phyloP scores from a whole-genome alignment of 2,797 vertebrate species.

The Myotis pilosus region DNA sequence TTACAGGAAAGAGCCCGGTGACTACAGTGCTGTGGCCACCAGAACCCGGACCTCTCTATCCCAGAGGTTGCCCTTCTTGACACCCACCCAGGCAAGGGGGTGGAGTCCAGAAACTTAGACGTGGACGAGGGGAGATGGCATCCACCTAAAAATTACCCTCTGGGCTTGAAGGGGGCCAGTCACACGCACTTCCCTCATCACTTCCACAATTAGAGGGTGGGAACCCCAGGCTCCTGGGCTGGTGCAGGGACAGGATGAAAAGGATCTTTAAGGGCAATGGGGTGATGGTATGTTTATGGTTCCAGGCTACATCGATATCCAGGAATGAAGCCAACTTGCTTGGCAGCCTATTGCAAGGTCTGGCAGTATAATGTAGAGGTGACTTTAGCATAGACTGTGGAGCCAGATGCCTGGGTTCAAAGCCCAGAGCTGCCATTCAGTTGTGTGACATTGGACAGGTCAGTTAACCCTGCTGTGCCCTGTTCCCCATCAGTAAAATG shows the following conservation, averaged over 20 bases:
- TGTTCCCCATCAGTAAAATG: background rate
- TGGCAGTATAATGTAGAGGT: background rate
- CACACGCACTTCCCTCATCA: background rate
- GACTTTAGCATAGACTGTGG: background rate
- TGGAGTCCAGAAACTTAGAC: background rate
- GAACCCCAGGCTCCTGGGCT: background rate
- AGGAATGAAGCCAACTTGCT: background rate
- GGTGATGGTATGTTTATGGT: background rate
- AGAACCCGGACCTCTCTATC: background rate
- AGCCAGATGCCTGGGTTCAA: background rate
- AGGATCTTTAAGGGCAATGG: background rate
- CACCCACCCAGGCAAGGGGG: no score
- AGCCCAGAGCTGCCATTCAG: background rate
- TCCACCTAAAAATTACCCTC: background rate
- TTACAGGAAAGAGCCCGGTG: conserved; percentile 48
- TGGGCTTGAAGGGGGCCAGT: background rate
- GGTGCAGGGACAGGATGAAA: background rate
- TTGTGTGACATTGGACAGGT: background rate
- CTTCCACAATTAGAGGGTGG: background rate
- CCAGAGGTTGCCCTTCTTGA: background rate
- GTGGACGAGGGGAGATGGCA: background rate
- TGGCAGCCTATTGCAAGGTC: background rate
- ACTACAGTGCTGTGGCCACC: background rate
- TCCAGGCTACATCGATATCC: background rate
- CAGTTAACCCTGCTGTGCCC: background rate